Base-by-base conservation (phyloP, 1,140 invertebrate species). In the Cyclina sinensis region DNA sequence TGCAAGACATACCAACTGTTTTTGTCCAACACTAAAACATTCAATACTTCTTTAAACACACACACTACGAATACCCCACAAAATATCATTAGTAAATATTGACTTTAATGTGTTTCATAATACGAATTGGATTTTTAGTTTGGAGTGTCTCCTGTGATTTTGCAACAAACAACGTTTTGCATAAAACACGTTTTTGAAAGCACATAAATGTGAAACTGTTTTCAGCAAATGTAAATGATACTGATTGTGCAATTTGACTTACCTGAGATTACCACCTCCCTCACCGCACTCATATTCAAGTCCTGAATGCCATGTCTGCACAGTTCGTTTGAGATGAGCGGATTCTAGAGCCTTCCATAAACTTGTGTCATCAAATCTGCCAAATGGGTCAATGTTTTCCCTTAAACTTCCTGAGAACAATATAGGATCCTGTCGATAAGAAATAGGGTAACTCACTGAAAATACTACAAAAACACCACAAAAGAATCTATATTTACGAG, bases 381-480 rank as follows among this genome's bases (percentile, higher is more conserved):
- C 92, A 86, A 96, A 96, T 5, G 97, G 97, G 94, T 97, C 97
- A 11, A 97, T 91, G 94, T 97, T 97, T 32, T 92, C 76, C 32
- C 94, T 57, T 57, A 96, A 74, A 18, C 90, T 94, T 65, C 96
- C 95, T 68, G 93, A 94, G 88, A 96, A 96, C 37, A 96, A 81
- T 0, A 95, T 93, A 12, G 96, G 95, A 88, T 96, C 96, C 95
- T 96, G 92, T 4, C 95, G n/a, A 94, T 54, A 48, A 30, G 48
- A 79, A 5, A n/a, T n/a, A n/a, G n/a, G n/a, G n/a, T n/a, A n/a
- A n/a, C n/a, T n/a, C 51, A 51, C 9, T 12, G 48, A 12, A 51
- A 21, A 12, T 51, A 9, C 48, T 12, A 51, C 9, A 12, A 12
- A 51, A 12, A 51, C 48, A 12, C 21, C 9, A 51, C 9, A 12